Conservation (phyloP, 2,113 vertebrate species). For the Eulemur rufifrons region DNA sequence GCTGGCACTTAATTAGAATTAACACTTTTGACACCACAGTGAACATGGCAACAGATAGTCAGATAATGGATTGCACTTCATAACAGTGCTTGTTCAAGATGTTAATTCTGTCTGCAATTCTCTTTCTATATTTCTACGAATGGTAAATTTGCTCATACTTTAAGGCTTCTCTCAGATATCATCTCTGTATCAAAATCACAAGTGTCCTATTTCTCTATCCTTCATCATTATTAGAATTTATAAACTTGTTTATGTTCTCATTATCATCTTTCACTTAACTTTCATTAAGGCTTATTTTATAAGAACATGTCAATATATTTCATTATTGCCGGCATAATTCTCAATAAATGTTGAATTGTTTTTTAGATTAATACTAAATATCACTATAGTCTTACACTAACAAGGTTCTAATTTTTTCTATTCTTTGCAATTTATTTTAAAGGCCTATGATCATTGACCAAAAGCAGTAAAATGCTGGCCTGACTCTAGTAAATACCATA, state of each 20-base stretch:
- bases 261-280: not conserved
- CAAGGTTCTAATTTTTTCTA: not conserved
- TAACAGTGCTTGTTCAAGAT: not conserved
- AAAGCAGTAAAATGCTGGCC: slow-evolving; percentile 18
- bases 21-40: not conserved
- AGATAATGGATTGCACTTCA: not conserved
- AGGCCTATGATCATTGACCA: not conserved
- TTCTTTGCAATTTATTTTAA: slow-evolving; percentile 50
- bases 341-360: not conserved
- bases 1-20: not conserved
- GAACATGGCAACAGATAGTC: not conserved
- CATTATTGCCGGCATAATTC: slow-evolving; percentile 8
- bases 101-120: slow-evolving; percentile 30
- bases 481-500: not conserved
- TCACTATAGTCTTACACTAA: not conserved
- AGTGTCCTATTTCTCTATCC: not conserved
- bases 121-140: not conserved
- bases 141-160: not conserved
- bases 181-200: not conserved
- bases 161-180: not conserved
- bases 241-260: not conserved
- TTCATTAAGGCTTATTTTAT: not conserved
- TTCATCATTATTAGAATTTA: not conserved
- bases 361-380: slow-evolving; percentile 14
- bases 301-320: not conserved